Evolutionary conservation across 2,888 invertebrate species (phyloP).

Genomic region (Lypha dubia): DNA sequence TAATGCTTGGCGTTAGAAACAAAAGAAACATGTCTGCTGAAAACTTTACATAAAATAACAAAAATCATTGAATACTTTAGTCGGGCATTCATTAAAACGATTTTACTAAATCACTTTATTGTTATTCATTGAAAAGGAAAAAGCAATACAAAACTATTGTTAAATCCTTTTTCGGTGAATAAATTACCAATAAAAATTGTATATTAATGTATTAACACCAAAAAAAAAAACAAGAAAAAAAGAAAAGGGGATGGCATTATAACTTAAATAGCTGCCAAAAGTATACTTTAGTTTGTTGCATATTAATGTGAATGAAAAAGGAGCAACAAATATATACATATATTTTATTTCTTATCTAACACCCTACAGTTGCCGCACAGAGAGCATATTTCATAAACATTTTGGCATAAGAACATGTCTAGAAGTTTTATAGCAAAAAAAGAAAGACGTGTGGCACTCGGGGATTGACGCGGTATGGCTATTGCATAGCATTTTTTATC

Average conservation of each 20-base stretch:
- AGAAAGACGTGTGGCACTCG: too few species aligned
- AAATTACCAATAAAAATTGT: slow-evolving; percentile 57
- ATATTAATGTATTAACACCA: slow-evolving; percentile 58
- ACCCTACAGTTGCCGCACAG: slow-evolving; percentile 3
- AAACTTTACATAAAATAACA: slow-evolving; percentile 42
- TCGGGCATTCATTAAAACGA: not conserved
- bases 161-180: slow-evolving; percentile 62
- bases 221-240: too few species aligned
- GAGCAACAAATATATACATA: slow-evolving; percentile 24
- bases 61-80: slow-evolving; percentile 55
- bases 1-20: slow-evolving; percentile 26
- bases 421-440: too few species aligned
- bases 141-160: slow-evolving; percentile 48
- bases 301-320: slow-evolving; percentile 45
- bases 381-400: not conserved
- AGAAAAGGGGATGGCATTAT: slow-evolving; percentile 48
- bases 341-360: not conserved
- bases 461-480: too few species aligned
- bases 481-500: too few species aligned
- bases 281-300: slow-evolving; percentile 24
- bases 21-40: slow-evolving; percentile 15
- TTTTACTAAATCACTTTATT: slow-evolving; percentile 25
- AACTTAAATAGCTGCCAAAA: slow-evolving; percentile 40
- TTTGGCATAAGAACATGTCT: not conserved
- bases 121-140: slow-evolving; percentile 9